phyloP scores from a whole-genome alignment of 2,888 invertebrate species.

The Phortica magna region DNA sequence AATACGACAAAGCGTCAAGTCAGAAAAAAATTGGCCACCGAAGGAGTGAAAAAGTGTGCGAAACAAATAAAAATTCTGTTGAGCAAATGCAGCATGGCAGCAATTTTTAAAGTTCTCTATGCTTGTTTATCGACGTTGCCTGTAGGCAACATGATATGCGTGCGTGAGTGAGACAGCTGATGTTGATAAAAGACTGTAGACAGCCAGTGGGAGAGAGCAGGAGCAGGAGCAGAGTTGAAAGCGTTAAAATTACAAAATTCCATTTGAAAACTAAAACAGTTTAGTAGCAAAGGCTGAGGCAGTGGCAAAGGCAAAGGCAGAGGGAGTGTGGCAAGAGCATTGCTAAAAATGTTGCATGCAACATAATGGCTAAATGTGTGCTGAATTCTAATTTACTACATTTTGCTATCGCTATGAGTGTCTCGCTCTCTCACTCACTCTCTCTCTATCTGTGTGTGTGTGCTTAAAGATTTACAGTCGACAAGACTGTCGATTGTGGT shows the following conservation, averaged over 20 bases:
- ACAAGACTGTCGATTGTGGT: constrained; percentile 18
- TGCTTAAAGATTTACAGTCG: constrained; percentile 26
- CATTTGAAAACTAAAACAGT: constrained; percentile 74
- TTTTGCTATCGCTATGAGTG: constrained; percentile 33
- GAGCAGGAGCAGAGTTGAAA: constrained; percentile 44
- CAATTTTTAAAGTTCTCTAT: background rate
- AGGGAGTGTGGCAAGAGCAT: constrained; percentile 23
- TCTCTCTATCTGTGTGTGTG: constrained; percentile 30
- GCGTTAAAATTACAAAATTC: constrained; percentile 75
- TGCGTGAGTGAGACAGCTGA: background rate
- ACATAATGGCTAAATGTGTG: constrained; percentile 71
- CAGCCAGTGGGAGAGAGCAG: constrained; percentile 1
- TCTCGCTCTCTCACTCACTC: constrained; percentile 14
- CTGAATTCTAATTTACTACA: constrained; percentile 67
- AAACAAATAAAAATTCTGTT: constrained; percentile 1
- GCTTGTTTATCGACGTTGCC: background rate
- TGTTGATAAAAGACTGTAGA: no score
- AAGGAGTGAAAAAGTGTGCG: background rate
- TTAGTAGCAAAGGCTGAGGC: constrained; percentile 48
- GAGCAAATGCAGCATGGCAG: background rate
- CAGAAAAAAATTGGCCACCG: background rate
- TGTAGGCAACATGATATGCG: background rate
- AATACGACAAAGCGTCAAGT: background rate
- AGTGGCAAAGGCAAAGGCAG: no score
- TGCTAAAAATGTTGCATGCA: constrained; percentile 56